Conservation (phyloP, 1,140 invertebrate species). For the Ceratoteleas bidentatus region DNA sequence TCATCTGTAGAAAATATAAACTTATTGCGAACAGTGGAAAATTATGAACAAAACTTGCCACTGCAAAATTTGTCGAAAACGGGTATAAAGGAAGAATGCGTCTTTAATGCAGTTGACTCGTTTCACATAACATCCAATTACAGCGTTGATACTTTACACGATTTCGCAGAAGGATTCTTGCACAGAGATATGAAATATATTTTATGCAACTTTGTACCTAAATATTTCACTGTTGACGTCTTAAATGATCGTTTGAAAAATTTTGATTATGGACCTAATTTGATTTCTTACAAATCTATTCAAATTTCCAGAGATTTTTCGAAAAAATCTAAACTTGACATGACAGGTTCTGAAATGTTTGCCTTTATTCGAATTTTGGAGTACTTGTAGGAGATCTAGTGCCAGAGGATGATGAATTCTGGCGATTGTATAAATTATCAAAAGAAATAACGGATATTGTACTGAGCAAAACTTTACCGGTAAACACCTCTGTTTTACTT, state of each 20-base stretch:
- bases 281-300: not conserved
- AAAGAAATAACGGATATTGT: slow-evolving; percentile 33
- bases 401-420: slow-evolving; percentile 53
- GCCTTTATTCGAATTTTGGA: slow-evolving; percentile 59
- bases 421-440: slow-evolving; percentile 54
- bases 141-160: slow-evolving; percentile 66
- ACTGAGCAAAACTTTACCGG: slow-evolving; percentile 4
- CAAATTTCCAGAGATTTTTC: not conserved
- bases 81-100: slow-evolving; percentile 41
- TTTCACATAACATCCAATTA: slow-evolving; percentile 67
- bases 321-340: slow-evolving; percentile 9
- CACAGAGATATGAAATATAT: slow-evolving; percentile 59
- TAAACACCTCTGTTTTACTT: slow-evolving; percentile 20
- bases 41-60: slow-evolving; percentile 35
- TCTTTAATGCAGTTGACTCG: slow-evolving; percentile 59
- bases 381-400: slow-evolving; percentile 32
- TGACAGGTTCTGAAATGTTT: slow-evolving; percentile 58
- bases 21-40: slow-evolving; percentile 17
- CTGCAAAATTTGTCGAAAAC: slow-evolving; percentile 14
- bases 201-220: slow-evolving; percentile 41
- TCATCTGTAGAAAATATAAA: slow-evolving; percentile 6
- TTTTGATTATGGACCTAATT: not conserved
- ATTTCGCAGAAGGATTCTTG: slow-evolving; percentile 49
- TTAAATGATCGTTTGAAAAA: not conserved
- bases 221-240: not conserved